These are phyloP conservation scores for Phodopus roborovskii DNA, from an alignment of 2,113 vertebrate species.

Conservation along the genomic window DNA sequence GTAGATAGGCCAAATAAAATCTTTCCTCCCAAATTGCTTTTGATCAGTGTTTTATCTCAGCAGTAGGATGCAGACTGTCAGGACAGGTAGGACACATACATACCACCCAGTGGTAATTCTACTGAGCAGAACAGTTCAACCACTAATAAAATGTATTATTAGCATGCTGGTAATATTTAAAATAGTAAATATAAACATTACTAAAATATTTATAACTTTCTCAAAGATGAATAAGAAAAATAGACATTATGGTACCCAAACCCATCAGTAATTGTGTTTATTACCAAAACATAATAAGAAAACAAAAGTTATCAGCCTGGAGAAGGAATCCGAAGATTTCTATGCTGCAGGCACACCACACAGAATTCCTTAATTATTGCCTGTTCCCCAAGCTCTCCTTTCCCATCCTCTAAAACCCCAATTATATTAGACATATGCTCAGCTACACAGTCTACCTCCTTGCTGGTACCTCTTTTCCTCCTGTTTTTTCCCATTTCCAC, in stretches of 20 bases:
- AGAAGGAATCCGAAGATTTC: background rate
- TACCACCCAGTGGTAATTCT: too few relatives aligned
- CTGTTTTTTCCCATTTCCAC: background rate
- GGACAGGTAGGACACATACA: too few relatives aligned
- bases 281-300: slow-evolving; percentile 2
- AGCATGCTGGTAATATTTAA: background rate
- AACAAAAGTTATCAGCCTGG: background rate
- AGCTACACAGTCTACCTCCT: background rate
- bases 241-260: background rate
- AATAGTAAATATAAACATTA: background rate
- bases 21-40: background rate
- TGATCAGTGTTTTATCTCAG: background rate
- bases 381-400: background rate
- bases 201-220: slow-evolving; percentile 7
- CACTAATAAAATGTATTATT: background rate
- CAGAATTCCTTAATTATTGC: background rate
- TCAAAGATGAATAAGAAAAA: background rate
- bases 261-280: background rate
- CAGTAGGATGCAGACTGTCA: background rate
- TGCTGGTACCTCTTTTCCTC: background rate
- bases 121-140: background rate
- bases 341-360: background rate
- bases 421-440: background rate
- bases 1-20: background rate
- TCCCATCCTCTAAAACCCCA: background rate